Conservation (phyloP, 2,113 vertebrate species). For the Probosciger aterrimus region DNA sequence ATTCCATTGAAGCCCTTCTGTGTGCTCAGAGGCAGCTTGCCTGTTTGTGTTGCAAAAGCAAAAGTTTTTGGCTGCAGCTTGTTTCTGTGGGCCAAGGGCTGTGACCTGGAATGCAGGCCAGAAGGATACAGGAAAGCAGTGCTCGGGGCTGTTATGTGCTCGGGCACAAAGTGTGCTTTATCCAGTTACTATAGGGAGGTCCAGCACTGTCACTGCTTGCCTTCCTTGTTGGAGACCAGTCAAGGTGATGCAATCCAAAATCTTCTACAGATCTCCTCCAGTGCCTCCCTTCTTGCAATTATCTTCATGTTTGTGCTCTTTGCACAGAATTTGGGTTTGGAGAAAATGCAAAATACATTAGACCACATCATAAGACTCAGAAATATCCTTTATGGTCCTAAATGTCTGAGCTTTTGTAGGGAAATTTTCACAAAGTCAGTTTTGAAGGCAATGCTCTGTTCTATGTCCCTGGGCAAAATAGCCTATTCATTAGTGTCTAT, state of each 20-base stretch:
- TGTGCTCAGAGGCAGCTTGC: accelerated
- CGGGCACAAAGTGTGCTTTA: neutral
- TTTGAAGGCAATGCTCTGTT: neutral
- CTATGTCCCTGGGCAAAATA: neutral
- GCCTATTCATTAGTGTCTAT: neutral
- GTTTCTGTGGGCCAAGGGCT: neutral
- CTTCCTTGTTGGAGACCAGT: neutral
- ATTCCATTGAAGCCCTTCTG: neutral
- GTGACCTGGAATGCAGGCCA: neutral
- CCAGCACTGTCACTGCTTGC: neutral
- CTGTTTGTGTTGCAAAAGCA: neutral
- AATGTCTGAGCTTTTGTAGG: neutral
- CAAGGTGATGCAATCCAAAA: neutral
- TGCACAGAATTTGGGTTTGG: neutral
- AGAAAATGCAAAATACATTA: neutral
- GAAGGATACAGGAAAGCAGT: neutral
- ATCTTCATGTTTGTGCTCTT: neutral
- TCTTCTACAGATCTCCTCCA: neutral
- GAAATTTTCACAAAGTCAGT: neutral
- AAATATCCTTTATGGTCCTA: neutral
- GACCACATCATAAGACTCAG: accelerated
- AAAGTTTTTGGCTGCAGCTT: neutral
- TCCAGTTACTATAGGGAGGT: neutral
- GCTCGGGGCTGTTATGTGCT: neutral
- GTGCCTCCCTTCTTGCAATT: neutral